Evolutionary conservation across 2,888 invertebrate species (phyloP), one percentile per base, ranked within the genome.

Genomic region (Tholera decimalis): DNA sequence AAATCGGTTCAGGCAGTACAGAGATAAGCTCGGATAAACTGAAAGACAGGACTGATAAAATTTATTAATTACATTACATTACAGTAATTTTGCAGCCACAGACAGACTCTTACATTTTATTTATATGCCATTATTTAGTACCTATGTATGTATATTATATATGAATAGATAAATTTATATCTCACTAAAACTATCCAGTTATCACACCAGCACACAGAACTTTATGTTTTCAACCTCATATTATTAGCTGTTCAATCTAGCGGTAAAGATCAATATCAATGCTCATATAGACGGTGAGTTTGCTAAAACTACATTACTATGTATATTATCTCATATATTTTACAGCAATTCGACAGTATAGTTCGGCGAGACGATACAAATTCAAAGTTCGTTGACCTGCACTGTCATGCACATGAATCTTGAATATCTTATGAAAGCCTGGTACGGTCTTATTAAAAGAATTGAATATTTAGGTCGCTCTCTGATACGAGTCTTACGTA

Each of bases 381-480:
- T 60, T 60, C 46, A 58, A 11, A 59, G 69, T 49, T 64, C 56
- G 20, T 55, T 62, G 70, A 44, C 60, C 59, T n/a, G n/a, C 28
- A 44, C 44, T 33, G 43, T 37, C n/a, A 43, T 8, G 30, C 41
- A 61, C 56, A 56, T 67, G 59, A 73, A 79, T 76, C 62, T 43
- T 26, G 43, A 51, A 73, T 75, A 61, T 57, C 30, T 58, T 44
- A 55, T 73, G 49, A 54, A 41, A 59, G 58, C 55, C 53, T 63
- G 26, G 69, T 49, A 49, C 61, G n/a, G 22, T 54, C 44, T 56
- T 60, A 77, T 67, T 53, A 65, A 61, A 77, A 28, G 58, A 54
- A 66, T 51, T 50, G 58, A 62, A 66, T 64, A 78, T 74, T 70
- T 60, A 66, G 73, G 72, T 71, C 74, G 63, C 49, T 33, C 58